These are phyloP conservation scores for Eriosoma lanigerum DNA, from an alignment of 1,140 invertebrate genomes.

Conservation along the genomic window DNA sequence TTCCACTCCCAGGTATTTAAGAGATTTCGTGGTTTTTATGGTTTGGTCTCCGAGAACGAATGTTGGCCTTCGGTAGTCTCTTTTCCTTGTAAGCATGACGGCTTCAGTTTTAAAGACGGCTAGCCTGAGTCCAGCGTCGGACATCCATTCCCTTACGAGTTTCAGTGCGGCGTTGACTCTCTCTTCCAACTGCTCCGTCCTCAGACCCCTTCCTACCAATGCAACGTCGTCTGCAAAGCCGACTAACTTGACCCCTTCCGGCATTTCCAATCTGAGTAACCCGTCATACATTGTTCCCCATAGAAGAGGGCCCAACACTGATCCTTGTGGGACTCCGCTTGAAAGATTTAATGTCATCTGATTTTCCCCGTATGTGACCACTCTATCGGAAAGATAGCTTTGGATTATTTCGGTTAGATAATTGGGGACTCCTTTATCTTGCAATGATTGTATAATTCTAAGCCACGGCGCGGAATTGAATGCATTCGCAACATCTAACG, in stretches of 20 bases:
- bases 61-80: not conserved
- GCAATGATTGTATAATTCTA: not conserved
- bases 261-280: not conserved
- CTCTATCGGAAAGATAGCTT: not conserved
- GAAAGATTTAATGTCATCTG: not conserved
- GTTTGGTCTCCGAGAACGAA: too few relatives aligned
- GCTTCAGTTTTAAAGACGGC: not conserved
- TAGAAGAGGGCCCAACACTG: not conserved
- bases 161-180: not conserved
- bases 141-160: not conserved
- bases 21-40: not conserved
- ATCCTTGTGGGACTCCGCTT: not conserved
- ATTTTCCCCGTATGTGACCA: not conserved
- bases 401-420: too few relatives aligned
- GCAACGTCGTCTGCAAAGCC: not conserved
- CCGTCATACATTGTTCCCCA: too few relatives aligned
- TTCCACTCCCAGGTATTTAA: not conserved
- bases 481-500: not conserved
- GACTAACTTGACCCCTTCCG: not conserved
- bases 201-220: not conserved
- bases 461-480: not conserved
- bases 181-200: not conserved
- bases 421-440: too few relatives aligned
- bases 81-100: slow-evolving; percentile 1
- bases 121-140: not conserved